Evolutionary conservation across 2,888 invertebrate species (phyloP), one percentile per base, ranked within the genome.

Genomic region (Gandaritis pyraliata): DNA sequence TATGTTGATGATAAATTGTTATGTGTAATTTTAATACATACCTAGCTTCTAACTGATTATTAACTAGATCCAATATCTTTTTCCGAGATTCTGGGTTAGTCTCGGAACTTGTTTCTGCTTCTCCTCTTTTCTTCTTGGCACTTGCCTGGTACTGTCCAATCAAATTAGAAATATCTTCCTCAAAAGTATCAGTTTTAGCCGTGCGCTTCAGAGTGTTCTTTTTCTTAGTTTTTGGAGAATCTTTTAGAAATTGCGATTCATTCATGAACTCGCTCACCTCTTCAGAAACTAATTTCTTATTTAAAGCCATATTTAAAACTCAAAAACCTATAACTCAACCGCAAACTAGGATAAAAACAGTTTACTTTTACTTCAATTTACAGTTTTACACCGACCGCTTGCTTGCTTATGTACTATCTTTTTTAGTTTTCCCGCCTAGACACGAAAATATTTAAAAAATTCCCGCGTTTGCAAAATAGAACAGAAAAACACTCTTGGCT

Each of bases 51-150:
- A 82, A 69, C 73, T 88, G 90, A 39, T 82, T 72, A 53, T 68
- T 77, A 78, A 86, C 83, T 8, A 83, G 80, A 73, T 85, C 78
- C 33, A 86, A 61, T 63, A 88, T 73, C 74, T 87, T 89, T 65
- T 86, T 82, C n/a, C 82, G 76, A 1, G 82, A 77, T 62, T 84
- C 82, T 67, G 83, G 80, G 65, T 80, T 77, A 48, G 73, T 70
- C 71, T 81, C 81, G 41, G 75, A 65, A 67, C 69, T 75, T 7
- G 73, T 68, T 49, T 83, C 78, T 30, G 71, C 61, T 69, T 84
- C 78, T 30, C 71, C 61, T 69, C 83, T 87, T 63, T 78, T 82
- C 67, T 85, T 86, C 70, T 86, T 89, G 10, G 72, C 69, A 69
- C 68, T 76, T 38, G 70, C 68, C 66, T 80, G 76, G 69, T 80